Percentiles rank a stretch among this genome's conserved stretches.
phyloP scores from a whole-genome alignment of 2,888 invertebrate genomes.

The Chaitophorus viminalis region DNA sequence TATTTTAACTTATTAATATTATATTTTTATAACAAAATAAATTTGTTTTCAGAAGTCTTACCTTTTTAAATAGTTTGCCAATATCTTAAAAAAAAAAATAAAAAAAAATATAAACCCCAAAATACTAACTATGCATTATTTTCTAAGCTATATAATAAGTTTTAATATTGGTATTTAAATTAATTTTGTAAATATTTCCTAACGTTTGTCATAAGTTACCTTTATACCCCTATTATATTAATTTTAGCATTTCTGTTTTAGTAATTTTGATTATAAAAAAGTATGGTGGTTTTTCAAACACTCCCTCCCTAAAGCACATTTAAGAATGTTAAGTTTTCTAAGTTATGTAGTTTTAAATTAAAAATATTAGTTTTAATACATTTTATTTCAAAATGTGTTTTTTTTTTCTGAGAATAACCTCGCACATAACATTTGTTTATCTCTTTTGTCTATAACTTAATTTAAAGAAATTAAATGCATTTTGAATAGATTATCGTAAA shows the following conservation, averaged over 20 bases:
- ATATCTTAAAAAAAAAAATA: slow-evolving; percentile 30
- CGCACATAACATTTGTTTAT: slow-evolving; percentile 26
- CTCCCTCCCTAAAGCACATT: slow-evolving; percentile 9
- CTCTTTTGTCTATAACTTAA: neutral
- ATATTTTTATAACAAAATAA: slow-evolving; percentile 37
- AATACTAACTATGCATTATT: slow-evolving; percentile 24
- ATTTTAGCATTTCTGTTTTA: slow-evolving; percentile 17
- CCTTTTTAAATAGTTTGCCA: slow-evolving; percentile 5
- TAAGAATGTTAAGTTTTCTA: slow-evolving; percentile 27
- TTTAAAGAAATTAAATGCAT: slow-evolving; percentile 2
- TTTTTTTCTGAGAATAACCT: slow-evolving; percentile 27
- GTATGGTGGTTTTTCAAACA: neutral
- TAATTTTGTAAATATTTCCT: slow-evolving; percentile 50
- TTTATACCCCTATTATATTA: slow-evolving; percentile 38
- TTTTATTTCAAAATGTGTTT: slow-evolving; percentile 7
- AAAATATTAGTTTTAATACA: neutral
- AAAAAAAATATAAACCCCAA: slow-evolving; percentile 35
- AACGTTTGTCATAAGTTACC: slow-evolving; percentile 48
- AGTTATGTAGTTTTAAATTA: slow-evolving; percentile 30
- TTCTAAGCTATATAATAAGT: slow-evolving; percentile 32
- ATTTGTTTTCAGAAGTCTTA: slow-evolving; percentile 20
- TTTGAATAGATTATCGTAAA: neutral
- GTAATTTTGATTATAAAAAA: neutral
- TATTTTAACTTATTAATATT: slow-evolving; percentile 44
- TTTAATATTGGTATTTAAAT: slow-evolving; percentile 14